Percentiles rank a stretch among this genome's conserved stretches.
These are phyloP conservation scores for Schrankia costaestrigalis DNA, from an alignment of 2,888 invertebrate genomes.

Conservation along the genomic window DNA sequence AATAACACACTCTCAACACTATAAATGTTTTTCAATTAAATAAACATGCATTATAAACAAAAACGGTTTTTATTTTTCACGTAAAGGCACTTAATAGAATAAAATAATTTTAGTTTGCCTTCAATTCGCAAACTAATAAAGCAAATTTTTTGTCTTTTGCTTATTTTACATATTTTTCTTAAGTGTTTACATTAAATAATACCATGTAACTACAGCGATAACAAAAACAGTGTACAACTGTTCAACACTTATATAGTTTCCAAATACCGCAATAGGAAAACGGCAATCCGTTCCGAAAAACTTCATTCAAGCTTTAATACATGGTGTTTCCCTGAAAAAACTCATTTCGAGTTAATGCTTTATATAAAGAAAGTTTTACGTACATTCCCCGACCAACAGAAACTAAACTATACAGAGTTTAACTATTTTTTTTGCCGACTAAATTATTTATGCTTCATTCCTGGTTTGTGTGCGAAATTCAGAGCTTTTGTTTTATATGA, in stretches of 20 bases:
- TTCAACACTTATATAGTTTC: slow-evolving; percentile 6
- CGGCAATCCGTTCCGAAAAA: slow-evolving; percentile 27
- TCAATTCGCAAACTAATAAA: no score
- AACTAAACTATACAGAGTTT: slow-evolving; percentile 35
- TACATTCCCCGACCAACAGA: slow-evolving; percentile 37
- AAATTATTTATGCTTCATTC: slow-evolving; percentile 45
- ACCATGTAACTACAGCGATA: no score
- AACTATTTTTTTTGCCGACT: slow-evolving; percentile 45
- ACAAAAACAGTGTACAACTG: no score
- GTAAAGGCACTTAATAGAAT: no score
- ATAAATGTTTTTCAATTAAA: no score
- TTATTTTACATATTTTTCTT: no score
- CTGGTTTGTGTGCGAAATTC: slow-evolving; percentile 18
- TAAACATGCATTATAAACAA: no score
- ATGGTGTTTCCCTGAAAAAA: slow-evolving; percentile 44
- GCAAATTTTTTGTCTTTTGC: no score
- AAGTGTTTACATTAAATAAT: no score
- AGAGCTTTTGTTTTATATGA: slow-evolving; percentile 20
- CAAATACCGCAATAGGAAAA: slow-evolving; percentile 4
- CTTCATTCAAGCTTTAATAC: slow-evolving; percentile 26
- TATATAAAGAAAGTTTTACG: slow-evolving; percentile 46
- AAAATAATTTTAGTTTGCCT: no score
- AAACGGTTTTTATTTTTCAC: no score
- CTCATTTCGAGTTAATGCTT: slow-evolving; percentile 58
- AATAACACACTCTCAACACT: no score